These are phyloP conservation scores for Saxidomus purpurata DNA, from an alignment of 1,140 invertebrate species.

Conservation along the genomic window DNA sequence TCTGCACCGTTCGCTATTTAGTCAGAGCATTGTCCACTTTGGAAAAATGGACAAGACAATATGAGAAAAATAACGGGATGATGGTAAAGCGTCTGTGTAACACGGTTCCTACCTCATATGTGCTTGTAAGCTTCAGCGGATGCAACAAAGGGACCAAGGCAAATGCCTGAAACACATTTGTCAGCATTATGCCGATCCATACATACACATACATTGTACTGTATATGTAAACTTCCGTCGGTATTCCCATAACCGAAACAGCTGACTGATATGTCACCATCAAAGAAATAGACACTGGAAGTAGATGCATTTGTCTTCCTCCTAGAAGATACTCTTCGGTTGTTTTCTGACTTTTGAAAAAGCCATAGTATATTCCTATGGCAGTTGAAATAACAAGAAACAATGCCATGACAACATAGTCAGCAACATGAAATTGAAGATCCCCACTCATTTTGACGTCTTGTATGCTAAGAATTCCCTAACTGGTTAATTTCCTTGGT, in stretches of 20 bases:
- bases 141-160: constrained; percentile 82
- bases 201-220: constrained; percentile 71
- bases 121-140: constrained; percentile 80
- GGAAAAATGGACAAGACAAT: too few relatives aligned
- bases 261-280: constrained; percentile 93
- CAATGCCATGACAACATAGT: constrained; percentile 69
- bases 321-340: constrained; percentile 92
- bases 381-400: constrained; percentile 85
- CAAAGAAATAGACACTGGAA: constrained; percentile 81
- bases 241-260: constrained; percentile 94
- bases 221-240: constrained; percentile 92
- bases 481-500: too few relatives aligned
- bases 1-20: too few relatives aligned
- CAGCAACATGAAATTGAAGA: constrained; percentile 28
- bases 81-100: too few relatives aligned
- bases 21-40: too few relatives aligned
- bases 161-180: constrained; percentile 75
- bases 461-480: too few relatives aligned
- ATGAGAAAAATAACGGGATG: too few relatives aligned
- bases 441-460: background rate
- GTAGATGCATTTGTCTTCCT: constrained; percentile 91
- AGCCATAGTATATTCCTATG: constrained; percentile 93
- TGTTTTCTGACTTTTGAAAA: constrained; percentile 95
- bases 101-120: constrained; percentile 80
- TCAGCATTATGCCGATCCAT: constrained; percentile 69